phyloP scores from a whole-genome alignment of 2,888 invertebrate genomes.

The Scaptomyza parva region DNA sequence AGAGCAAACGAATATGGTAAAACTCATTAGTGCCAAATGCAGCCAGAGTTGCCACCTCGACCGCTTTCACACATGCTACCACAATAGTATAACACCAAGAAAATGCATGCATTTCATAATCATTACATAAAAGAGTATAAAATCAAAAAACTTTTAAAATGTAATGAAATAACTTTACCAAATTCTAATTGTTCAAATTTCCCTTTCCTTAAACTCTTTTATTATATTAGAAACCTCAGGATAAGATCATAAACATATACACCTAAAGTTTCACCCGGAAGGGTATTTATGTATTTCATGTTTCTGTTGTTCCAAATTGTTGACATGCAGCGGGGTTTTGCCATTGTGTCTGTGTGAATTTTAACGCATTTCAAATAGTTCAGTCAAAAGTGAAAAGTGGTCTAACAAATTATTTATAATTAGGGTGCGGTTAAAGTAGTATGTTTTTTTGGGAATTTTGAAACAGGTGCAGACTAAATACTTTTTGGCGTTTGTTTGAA shows the following conservation, averaged over 20 bases:
- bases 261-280: no score
- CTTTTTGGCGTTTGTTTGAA: neutral
- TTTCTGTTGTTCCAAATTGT: constrained; percentile 8
- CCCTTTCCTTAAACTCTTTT: no score
- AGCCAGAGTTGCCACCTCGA: constrained; percentile 32
- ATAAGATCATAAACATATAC: no score
- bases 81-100: constrained; percentile 14
- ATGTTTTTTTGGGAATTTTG: neutral
- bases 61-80: neutral
- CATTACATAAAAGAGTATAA: neutral
- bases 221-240: no score
- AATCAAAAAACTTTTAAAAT: neutral
- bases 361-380: constrained; percentile 14
- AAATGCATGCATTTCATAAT: constrained; percentile 25
- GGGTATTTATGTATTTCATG: neutral
- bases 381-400: constrained; percentile 30
- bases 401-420: constrained; percentile 54
- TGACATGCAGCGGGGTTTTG: neutral
- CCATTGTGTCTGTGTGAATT: neutral
- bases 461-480: constrained; percentile 1
- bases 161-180: no score
- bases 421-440: constrained; percentile 21
- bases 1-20: constrained; percentile 72
- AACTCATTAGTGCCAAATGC: constrained; percentile 78
- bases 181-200: no score